Percentiles rank a stretch among this genome's conserved stretches.
Evolutionary conservation across 2,888 invertebrate species (phyloP).

Genomic region (Eumerus sabulonum): DNA sequence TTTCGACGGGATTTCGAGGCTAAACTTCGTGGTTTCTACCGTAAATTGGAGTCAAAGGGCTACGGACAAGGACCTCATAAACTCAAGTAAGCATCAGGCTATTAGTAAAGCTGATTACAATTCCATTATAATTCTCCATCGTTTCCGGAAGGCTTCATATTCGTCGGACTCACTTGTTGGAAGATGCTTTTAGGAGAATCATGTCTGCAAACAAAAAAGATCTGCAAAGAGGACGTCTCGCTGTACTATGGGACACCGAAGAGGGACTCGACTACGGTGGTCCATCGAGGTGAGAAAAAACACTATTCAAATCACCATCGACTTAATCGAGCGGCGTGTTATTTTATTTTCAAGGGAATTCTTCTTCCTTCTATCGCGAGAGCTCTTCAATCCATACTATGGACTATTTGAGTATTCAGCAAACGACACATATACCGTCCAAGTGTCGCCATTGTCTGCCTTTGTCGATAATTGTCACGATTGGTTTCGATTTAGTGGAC

Average conservation of each 20-base stretch:
- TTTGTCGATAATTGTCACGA: conserved; percentile 98
- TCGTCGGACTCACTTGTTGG: conserved; percentile 93
- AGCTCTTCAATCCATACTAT: conserved; percentile 98
- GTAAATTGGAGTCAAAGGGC: conserved; percentile 96
- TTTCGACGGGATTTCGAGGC: conserved; percentile 96
- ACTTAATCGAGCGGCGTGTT: too few relatives aligned
- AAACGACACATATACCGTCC: conserved; percentile 98
- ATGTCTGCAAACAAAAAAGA: conserved; percentile 98
- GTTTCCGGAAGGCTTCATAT: conserved; percentile 87
- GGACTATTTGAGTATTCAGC: conserved; percentile 99
- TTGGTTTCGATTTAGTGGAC: conserved; percentile 97
- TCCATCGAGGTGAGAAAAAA: conserved; percentile 85
- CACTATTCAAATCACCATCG: too few relatives aligned
- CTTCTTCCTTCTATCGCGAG: conserved; percentile 97
- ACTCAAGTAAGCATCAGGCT: conserved; percentile 88
- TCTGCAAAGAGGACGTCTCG: conserved; percentile 95
- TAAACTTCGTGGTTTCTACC: conserved; percentile 95
- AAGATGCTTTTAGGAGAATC: conserved; percentile 97
- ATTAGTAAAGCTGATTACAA: not conserved
- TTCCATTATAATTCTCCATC: not conserved
- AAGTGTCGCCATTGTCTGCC: conserved; percentile 96
- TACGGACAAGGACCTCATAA: conserved; percentile 98
- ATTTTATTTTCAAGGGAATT: conserved; percentile 87
- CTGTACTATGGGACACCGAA: conserved; percentile 96
- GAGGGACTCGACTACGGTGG: conserved; percentile 99